Base-by-base conservation (phyloP, 2,113 vertebrate genomes). In the Percopsis transmontana region DNA sequence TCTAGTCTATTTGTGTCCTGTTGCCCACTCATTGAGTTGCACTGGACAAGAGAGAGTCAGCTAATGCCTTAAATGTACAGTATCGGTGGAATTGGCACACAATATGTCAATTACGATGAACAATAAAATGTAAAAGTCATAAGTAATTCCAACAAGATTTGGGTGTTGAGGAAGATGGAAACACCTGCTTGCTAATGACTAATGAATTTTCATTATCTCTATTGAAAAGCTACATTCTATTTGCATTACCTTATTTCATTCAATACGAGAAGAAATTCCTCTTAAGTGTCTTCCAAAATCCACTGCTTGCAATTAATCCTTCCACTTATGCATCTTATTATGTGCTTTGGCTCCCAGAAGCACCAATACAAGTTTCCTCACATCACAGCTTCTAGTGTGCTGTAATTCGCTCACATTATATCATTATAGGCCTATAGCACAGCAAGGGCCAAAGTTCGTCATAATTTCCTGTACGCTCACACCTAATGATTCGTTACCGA, bases 161-260 rank as follows among this genome's bases (percentile, higher is more conserved):
- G 5, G 5, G 27, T 27, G 27, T 27, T n/a, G n/a, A 27, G 2
- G 27, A 27, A 27, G 27, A 27, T 27, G 27, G 27, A 27, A 2
- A 27, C 8, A 33, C n/a, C n/a, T n/a, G n/a, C n/a, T 33, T 33
- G 27, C 27, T 33, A 33, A 33, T 33, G 8, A 33, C 5, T 33
- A n/a, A 33, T 33, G 27, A n/a, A 33, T 33, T 13, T 44, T 14
- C 11, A 44, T 1, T 3, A 19, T 20, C 18, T 20, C 6, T 24
- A 9, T 24, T 38, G 10, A 40, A 18, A 2, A 18, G 39, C 38
- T 61, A n/a, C 56, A n/a, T 19, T 2, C 62, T 50, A 39, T 50
- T 19, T 2, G 18, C 39, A 68, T 48, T 90, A 91, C 91, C 88
- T 91, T 91, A 74, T 85, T 77, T 80, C 83, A 85, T 90, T 77